Percentiles rank a stretch among this genome's conserved stretches.
Evolutionary conservation across 2,113 vertebrate genomes (phyloP).

Genomic region (Ceratotherium simum): DNA sequence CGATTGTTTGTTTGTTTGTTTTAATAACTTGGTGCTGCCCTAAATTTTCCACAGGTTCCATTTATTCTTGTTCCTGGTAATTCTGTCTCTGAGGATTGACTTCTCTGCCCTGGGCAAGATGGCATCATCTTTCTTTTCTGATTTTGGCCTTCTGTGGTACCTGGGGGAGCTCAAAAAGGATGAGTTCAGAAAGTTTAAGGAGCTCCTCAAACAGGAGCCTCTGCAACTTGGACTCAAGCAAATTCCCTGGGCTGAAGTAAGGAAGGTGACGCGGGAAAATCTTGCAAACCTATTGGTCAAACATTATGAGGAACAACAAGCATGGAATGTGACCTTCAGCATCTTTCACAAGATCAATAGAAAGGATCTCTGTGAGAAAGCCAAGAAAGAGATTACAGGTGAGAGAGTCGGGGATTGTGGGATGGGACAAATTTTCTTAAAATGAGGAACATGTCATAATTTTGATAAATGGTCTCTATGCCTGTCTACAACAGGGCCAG

Average conservation of each 20-base stretch:
- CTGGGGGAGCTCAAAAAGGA: slow-evolving; percentile 55
- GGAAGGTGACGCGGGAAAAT: neutral
- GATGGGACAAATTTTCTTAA: accelerated
- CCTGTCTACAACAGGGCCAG: accelerated
- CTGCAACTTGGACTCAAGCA: neutral
- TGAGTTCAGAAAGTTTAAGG: slow-evolving; percentile 62
- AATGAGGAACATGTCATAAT: accelerated
- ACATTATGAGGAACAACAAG: neutral
- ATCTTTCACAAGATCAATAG: slow-evolving; percentile 44
- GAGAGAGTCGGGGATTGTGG: neutral
- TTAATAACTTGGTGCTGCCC: neutral
- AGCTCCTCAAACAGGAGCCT: neutral
- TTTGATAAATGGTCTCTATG: neutral
- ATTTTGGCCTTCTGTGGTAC: slow-evolving; percentile 69
- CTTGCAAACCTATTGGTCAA: slow-evolving; percentile 16
- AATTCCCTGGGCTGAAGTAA: neutral
- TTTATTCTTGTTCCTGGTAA: neutral
- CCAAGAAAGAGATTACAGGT: slow-evolving; percentile 2
- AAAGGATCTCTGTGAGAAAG: slow-evolving; percentile 48
- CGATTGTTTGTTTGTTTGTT: neutral
- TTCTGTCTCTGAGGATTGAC: neutral
- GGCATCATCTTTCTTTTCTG: slow-evolving; percentile 60
- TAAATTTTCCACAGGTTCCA: neutral
- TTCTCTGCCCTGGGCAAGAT: neutral
- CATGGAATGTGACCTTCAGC: slow-evolving; percentile 15